phyloP scores from a whole-genome alignment of 2,888 invertebrate genomes.

The Orthosia cruda region DNA sequence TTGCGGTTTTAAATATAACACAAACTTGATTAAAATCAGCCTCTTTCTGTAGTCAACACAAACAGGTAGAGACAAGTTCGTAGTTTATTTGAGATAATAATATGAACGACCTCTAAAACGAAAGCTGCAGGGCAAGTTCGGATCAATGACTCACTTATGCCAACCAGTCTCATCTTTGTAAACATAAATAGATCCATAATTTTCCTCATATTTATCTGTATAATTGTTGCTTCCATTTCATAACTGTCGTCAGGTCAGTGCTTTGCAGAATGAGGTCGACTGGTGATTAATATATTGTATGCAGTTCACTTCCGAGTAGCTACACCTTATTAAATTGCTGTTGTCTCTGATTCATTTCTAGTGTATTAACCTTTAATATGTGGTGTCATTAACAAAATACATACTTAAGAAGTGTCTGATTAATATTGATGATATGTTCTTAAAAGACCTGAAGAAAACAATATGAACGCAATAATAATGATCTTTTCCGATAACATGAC shows the following conservation, averaged over 20 bases:
- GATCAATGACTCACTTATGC: constrained; percentile 62
- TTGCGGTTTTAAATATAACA: constrained; percentile 7
- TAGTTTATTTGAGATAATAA: constrained; percentile 59
- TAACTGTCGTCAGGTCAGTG: constrained; percentile 53
- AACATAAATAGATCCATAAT: constrained; percentile 58
- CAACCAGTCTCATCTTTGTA: constrained; percentile 55
- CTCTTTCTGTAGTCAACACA: constrained; percentile 35
- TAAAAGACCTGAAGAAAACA: neutral
- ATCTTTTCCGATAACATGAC: constrained; percentile 5
- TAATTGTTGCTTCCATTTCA: constrained; percentile 55
- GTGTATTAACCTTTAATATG: constrained; percentile 24
- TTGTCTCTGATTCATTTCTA: constrained; percentile 37
- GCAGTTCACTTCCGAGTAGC: constrained; percentile 52
- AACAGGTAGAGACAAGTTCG: constrained; percentile 59
- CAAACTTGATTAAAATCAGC: constrained; percentile 8
- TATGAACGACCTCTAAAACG: constrained; percentile 72
- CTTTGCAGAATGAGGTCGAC: constrained; percentile 57
- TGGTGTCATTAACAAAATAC: constrained; percentile 18
- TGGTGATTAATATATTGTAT: constrained; percentile 53
- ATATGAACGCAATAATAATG: neutral
- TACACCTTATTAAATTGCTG: constrained; percentile 44
- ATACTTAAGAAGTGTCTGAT: neutral
- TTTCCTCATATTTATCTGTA: constrained; percentile 60
- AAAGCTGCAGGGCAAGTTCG: constrained; percentile 70
- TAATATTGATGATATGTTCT: neutral